Percentiles rank a stretch among this genome's conserved stretches.
These are phyloP conservation scores for Xenus cinereus DNA, from an alignment of 2,113 vertebrate species.

Conservation along the genomic window DNA sequence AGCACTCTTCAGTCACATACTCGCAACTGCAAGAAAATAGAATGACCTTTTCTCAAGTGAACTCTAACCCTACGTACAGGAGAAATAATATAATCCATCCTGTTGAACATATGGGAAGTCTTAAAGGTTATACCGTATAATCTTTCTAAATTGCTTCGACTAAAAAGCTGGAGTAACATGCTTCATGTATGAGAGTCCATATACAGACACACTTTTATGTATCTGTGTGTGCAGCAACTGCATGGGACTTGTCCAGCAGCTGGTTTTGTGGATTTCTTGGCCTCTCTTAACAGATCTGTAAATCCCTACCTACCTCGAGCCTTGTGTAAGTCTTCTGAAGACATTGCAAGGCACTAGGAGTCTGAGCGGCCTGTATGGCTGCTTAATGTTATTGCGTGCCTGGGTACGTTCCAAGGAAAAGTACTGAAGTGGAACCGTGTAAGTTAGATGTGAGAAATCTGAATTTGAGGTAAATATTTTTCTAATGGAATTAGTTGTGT, in stretches of 20 bases:
- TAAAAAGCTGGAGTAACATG: not conserved
- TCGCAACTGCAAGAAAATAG: not conserved
- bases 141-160: not conserved
- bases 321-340: not conserved
- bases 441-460: not conserved
- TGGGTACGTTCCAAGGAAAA: not conserved
- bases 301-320: not conserved
- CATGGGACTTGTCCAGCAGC: not conserved
- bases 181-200: not conserved
- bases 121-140: not conserved
- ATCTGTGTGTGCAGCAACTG: not conserved
- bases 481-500: not conserved
- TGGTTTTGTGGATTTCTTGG: not conserved
- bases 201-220: not conserved
- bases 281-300: not conserved
- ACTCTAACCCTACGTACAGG: not conserved
- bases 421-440: not conserved
- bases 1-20: not conserved
- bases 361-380: not conserved
- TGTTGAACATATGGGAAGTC: not conserved
- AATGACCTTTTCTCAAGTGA: not conserved
- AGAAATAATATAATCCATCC: not conserved
- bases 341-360: not conserved
- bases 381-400: not conserved
- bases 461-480: not conserved